phyloP scores from a whole-genome alignment of 2,113 vertebrate species.

The Genyomyrus donnyi region DNA sequence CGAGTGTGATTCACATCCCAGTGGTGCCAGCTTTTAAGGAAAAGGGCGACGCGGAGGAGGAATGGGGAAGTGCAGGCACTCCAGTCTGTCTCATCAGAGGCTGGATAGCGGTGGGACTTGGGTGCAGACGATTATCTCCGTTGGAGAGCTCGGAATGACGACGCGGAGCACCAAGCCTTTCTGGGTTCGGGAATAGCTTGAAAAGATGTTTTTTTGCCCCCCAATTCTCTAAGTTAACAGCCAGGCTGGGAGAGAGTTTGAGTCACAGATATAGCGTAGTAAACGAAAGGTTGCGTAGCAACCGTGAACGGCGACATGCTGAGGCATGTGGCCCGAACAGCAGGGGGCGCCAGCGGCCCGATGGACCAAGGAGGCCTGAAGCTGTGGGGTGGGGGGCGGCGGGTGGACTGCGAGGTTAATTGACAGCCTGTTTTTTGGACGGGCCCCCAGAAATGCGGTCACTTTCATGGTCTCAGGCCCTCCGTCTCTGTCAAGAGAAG shows the following conservation, averaged over 20 bases:
- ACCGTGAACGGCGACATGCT: not conserved
- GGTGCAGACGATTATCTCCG: not conserved
- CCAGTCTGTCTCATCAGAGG: not conserved
- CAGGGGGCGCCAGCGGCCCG: constrained; percentile 25
- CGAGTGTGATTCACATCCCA: not conserved
- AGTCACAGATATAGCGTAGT: not conserved
- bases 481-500: constrained; percentile 35
- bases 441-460: constrained; percentile 51
- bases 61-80: not conserved
- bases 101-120: not conserved
- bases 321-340: not conserved
- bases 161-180: not conserved
- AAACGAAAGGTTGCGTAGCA: not conserved
- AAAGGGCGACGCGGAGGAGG: not conserved
- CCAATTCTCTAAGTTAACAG: not conserved
- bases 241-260: not conserved
- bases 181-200: not conserved
- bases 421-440: constrained; percentile 56
- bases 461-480: constrained; percentile 61
- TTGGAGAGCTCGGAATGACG: not conserved
- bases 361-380: constrained; percentile 49
- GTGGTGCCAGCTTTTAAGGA: not conserved
- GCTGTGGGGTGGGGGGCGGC: constrained; percentile 25
- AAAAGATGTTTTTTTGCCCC: not conserved
- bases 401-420: constrained; percentile 52